A percentile compares a stretch with the other conserved stretches of the same genome.
Evolutionary conservation across 2,113 vertebrate species (phyloP).

Genomic region (Cyprinus carpio): DNA sequence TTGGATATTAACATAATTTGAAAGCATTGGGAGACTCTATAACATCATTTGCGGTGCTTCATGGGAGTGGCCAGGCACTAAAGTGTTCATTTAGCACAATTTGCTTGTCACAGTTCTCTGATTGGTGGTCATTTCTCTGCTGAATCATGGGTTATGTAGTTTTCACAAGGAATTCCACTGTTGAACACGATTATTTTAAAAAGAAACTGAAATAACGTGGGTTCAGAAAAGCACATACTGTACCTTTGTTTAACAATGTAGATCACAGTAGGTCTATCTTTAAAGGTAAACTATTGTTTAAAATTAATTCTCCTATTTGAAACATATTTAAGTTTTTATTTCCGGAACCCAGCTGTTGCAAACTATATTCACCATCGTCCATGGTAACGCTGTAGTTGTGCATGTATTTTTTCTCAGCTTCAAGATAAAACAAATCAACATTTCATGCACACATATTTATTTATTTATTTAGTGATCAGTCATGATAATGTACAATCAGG

Average conservation of each 20-base stretch:
- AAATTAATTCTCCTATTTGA: background rate
- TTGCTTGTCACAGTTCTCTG: background rate
- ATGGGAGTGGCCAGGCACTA: background rate
- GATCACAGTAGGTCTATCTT: too few species aligned
- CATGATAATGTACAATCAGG: background rate
- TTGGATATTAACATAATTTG: too few species aligned
- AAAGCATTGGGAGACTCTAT: too few species aligned
- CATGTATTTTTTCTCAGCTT: too few species aligned
- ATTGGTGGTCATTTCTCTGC: background rate
- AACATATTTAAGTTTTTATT: background rate
- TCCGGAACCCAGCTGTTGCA: background rate
- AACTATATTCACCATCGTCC: background rate
- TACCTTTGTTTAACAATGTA: too few species aligned
- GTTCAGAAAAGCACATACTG: background rate
- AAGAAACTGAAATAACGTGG: background rate
- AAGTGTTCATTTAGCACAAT: background rate
- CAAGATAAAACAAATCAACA: too few species aligned
- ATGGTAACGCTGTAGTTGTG: too few species aligned
- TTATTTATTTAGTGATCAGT: background rate
- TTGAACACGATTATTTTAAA: background rate
- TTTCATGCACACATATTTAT: background rate
- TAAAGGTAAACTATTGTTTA: background rate
- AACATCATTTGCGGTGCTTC: too few species aligned
- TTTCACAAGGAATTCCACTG: background rate
- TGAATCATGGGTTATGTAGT: background rate